A percentile compares a stretch with the other conserved stretches of the same genome.
Evolutionary conservation across 2,113 vertebrate genomes (phyloP).

Genomic region (Engystomops pustulosus): DNA sequence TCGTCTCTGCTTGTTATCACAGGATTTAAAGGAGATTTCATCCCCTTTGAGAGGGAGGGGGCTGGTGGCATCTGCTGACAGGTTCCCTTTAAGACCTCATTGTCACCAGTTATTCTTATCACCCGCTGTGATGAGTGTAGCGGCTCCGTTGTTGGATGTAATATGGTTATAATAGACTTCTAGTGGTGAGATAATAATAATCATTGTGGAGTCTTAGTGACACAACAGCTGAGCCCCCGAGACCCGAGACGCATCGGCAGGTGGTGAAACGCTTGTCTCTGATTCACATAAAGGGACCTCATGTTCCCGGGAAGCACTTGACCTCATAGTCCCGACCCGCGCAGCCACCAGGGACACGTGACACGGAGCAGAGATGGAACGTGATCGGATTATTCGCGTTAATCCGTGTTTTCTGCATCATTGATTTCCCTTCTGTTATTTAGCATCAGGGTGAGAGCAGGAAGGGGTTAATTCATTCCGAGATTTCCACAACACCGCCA

Average conservation of each 20-base stretch:
- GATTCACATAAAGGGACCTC: neutral
- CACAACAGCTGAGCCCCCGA: neutral
- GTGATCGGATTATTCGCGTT: neutral
- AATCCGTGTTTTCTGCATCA: neutral
- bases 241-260: neutral
- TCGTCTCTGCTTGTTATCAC: too few relatives aligned
- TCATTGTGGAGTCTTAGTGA: neutral
- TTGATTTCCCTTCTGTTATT: neutral
- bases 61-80: too few relatives aligned
- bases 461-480: neutral
- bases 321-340: neutral
- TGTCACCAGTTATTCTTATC: too few relatives aligned
- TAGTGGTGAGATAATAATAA: too few relatives aligned
- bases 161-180: too few relatives aligned
- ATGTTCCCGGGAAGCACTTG: neutral
- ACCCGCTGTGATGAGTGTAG: too few relatives aligned
- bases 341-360: neutral
- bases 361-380: neutral
- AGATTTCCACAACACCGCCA: neutral
- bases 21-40: too few relatives aligned
- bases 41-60: too few relatives aligned
- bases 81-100: too few relatives aligned
- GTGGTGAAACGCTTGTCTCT: too few relatives aligned
- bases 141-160: too few relatives aligned
- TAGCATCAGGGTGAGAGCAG: neutral